Percentiles rank a stretch among this genome's conserved stretches.
phyloP scores from a whole-genome alignment of 1,140 invertebrate genomes.

The Mylabris phalerata region DNA sequence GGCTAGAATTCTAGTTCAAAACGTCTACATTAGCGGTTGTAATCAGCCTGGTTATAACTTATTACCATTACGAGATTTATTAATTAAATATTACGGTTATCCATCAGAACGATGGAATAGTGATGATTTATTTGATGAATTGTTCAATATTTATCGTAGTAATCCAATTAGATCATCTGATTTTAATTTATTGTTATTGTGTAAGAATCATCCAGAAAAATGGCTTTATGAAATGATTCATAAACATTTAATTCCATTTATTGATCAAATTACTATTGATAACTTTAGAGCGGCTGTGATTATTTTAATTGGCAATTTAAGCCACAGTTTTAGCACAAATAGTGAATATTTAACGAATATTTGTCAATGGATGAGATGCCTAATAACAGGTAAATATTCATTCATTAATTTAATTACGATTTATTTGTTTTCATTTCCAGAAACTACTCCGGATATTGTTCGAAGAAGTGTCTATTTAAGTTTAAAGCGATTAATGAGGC shows the following conservation, averaged over 20 bases:
- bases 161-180: slow-evolving; percentile 21
- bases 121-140: slow-evolving; percentile 29
- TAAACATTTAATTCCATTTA: slow-evolving; percentile 22
- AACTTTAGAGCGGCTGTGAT: slow-evolving; percentile 31
- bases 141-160: slow-evolving; percentile 29
- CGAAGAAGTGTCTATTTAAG: slow-evolving; percentile 1
- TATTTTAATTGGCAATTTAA: slow-evolving; percentile 26
- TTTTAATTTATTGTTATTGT: slow-evolving; percentile 24
- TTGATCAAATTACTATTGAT: slow-evolving; percentile 17
- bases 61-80: slow-evolving; percentile 21
- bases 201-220: slow-evolving; percentile 25
- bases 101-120: slow-evolving; percentile 25
- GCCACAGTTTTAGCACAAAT: slow-evolving; percentile 12
- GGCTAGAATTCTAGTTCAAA: slow-evolving; percentile 30
- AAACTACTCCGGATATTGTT: slow-evolving; percentile 3
- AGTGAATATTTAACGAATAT: slow-evolving; percentile 18
- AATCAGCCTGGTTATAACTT: slow-evolving; percentile 28
- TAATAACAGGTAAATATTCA: slow-evolving; percentile 18
- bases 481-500: slow-evolving; percentile 2
- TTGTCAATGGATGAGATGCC: slow-evolving; percentile 14
- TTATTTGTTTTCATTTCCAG: not conserved
- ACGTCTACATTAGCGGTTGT: slow-evolving; percentile 25
- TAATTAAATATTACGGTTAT: slow-evolving; percentile 31
- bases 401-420: not conserved
- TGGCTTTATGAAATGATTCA: slow-evolving; percentile 30